Conservation (phyloP, 2,113 vertebrate genomes). For the Synodontis membranacea region DNA sequence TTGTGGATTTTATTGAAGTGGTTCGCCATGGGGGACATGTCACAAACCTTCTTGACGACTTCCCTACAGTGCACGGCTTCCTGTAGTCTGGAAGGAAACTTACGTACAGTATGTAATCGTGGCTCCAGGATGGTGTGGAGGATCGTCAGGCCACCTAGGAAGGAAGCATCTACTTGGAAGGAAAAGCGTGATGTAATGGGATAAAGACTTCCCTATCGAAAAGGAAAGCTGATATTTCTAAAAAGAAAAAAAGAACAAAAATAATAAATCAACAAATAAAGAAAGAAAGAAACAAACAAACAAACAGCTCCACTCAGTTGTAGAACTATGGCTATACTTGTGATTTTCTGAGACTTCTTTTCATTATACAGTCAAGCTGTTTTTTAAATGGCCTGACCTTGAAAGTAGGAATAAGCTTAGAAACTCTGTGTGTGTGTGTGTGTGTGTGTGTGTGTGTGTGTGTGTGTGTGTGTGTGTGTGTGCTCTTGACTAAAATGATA, state of each 20-base stretch:
- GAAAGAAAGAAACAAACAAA: background rate
- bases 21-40: background rate
- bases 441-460: background rate
- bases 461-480: background rate
- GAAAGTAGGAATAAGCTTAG: slow-evolving; percentile 16
- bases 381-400: background rate
- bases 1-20: background rate
- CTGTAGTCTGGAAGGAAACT: background rate
- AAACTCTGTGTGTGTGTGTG: background rate
- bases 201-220: background rate
- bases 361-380: background rate
- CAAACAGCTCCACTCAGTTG: background rate
- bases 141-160: background rate
- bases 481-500: background rate
- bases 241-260: background rate
- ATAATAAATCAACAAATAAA: too few relatives aligned
- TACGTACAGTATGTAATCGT: background rate
- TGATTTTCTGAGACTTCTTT: background rate
- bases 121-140: background rate
- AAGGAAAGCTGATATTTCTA: background rate
- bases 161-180: background rate
- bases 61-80: background rate
- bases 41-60: background rate
- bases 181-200: background rate
- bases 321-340: background rate